These are phyloP conservation scores for Microchrysa polita DNA, from an alignment of 2,888 invertebrate species.

Conservation along the genomic window DNA sequence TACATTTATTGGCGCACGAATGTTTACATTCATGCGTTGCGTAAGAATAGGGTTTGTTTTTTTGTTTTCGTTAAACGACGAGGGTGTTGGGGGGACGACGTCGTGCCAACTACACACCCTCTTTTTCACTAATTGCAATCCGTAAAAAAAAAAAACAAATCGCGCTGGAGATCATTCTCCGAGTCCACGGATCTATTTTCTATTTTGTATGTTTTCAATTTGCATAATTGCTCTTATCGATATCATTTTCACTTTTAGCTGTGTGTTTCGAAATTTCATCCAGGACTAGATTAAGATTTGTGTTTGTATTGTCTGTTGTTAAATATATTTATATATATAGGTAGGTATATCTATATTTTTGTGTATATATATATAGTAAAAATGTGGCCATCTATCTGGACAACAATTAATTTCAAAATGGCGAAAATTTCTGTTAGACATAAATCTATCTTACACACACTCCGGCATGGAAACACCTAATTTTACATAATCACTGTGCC, in stretches of 20 bases:
- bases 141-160: too few species aligned
- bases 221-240: too few species aligned
- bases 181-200: too few species aligned
- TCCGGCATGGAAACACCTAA: not conserved
- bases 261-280: not conserved
- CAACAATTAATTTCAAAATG: not conserved
- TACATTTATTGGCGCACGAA: not conserved
- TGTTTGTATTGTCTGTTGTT: conserved; percentile 2
- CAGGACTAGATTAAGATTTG: conserved; percentile 3
- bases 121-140: too few species aligned
- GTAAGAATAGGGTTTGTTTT: conserved; percentile 21
- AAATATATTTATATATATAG: not conserved
- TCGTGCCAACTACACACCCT: too few species aligned
- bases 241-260: not conserved
- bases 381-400: not conserved
- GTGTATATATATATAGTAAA: not conserved
- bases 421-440: not conserved
- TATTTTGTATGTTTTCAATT: too few species aligned
- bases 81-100: conserved; percentile 4
- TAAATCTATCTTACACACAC: too few species aligned
- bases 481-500: conserved; percentile 22
- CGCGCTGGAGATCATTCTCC: too few species aligned
- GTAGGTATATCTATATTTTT: not conserved
- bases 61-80: not conserved
- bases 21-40: not conserved